phyloP scores from a whole-genome alignment of 1,140 invertebrate genomes.

The Paraescarpia echinospica region DNA sequence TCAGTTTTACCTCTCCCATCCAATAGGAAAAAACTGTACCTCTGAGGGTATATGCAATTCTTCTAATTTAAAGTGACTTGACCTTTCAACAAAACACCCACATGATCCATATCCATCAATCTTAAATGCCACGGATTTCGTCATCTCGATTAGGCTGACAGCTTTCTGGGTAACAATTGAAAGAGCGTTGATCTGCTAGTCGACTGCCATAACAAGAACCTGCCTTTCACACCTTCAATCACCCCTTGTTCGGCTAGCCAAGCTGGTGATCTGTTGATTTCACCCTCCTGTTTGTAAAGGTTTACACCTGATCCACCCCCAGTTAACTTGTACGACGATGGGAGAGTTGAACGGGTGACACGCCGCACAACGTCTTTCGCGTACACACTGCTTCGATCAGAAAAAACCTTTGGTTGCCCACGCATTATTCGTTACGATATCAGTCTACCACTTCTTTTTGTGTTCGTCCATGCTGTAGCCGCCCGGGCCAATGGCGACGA shows the following conservation, averaged over 20 bases:
- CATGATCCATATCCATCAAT: neutral
- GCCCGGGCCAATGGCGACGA: constrained; percentile 96
- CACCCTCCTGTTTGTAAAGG: neutral
- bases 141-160: neutral
- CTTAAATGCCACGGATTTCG: neutral
- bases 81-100: neutral
- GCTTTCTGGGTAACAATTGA: neutral
- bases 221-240: no score
- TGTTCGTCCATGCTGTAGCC: constrained; percentile 98
- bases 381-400: neutral
- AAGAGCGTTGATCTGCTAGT: neutral
- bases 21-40: neutral
- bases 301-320: no score
- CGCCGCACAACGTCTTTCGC: neutral
- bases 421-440: neutral
- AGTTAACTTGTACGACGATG: neutral
- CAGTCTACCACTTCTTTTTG: constrained; percentile 72
- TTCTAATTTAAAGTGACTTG: neutral
- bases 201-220: neutral
- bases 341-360: neutral
- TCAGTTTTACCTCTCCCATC: neutral
- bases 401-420: neutral
- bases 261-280: neutral
- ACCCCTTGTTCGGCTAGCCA: neutral
- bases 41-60: neutral